Base-by-base conservation (phyloP, 2,113 vertebrate genomes). In the Bungarus multicinctus region DNA sequence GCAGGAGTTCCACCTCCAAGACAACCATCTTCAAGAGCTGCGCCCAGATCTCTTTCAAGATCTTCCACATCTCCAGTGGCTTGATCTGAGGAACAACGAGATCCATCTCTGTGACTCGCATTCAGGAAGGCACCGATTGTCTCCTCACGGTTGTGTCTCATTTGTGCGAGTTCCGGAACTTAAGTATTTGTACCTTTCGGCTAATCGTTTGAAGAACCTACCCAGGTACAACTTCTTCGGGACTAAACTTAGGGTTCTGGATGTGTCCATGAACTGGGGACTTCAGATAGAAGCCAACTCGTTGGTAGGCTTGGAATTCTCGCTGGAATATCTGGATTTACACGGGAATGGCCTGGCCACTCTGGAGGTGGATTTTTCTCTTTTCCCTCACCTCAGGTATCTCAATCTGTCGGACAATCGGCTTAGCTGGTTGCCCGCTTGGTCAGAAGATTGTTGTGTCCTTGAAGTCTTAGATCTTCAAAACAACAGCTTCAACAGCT, bases 331-430 rank as follows among this genome's bases (percentile, higher is more conserved):
- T 14, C 97, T 99, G 81, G 95, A 98, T 18, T 95, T 99, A 58
- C 97, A 97, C 64, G 98, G 98, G 18, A 99, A 98, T 14, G 97
- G 97, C 74, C 97, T 99, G 55, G 91, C 93, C 6, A 90, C 95
- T 6, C 96, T 99, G 22, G 98, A 97, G 90, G 94, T 98, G 0
- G 98, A 99, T 92, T 95, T 99, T 74, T 98, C 98, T 34, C 96
- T 94, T 12, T 98, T 99, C 87, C 96, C 64, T 43, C 97, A 96
- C 30, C 98, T 99, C 23, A 98, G 97, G 93, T 95, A 97, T 3
- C 97, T 99, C 3, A 99, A 99, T 91, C 97, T 99, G 5, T 99
- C 99, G 0, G 97, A 97, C 93, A 99, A 99, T 95, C 98, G 95
- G 93, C 94, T 99, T 88, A 98, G 97, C 53, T 96, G 96, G 85